Evolutionary conservation across 2,797 vertebrate species (phyloP).

Genomic region (Mormyrus proboscirostris): DNA sequence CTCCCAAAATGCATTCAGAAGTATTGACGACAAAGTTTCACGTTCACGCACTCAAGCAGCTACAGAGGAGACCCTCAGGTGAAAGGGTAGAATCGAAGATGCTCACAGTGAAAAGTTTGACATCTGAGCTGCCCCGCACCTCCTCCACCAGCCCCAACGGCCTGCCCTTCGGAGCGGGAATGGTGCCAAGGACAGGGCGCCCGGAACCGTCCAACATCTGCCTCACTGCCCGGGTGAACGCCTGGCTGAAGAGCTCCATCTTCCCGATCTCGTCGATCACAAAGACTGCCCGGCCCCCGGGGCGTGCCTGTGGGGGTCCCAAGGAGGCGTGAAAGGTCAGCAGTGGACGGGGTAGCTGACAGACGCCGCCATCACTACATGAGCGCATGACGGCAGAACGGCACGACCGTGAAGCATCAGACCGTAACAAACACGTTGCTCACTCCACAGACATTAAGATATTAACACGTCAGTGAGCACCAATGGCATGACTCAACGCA

Average conservation of each 20-base stretch:
- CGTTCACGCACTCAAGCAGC: neutral
- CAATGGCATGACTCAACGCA: neutral
- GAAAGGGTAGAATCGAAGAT: neutral
- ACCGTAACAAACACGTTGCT: neutral
- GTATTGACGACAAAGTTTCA: neutral
- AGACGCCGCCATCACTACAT: conserved; percentile 61
- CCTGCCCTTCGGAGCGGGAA: conserved; percentile 80
- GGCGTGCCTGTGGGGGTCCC: conserved; percentile 44
- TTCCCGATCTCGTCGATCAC: conserved; percentile 92
- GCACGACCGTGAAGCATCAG: neutral
- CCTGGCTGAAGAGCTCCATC: conserved; percentile 94
- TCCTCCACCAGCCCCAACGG: conserved; percentile 84
- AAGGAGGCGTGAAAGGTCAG: conserved; percentile 45
- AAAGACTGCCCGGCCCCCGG: conserved; percentile 54
- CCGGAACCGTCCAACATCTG: conserved; percentile 58
- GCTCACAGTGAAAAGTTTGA: conserved; percentile 83
- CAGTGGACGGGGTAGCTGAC: conserved; percentile 45
- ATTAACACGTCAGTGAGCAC: neutral
- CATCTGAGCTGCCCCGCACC: conserved; percentile 72
- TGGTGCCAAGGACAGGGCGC: conserved; percentile 76
- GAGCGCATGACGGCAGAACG: conserved; percentile 18
- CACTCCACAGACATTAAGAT: neutral
- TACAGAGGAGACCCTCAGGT: neutral
- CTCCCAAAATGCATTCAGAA: neutral
- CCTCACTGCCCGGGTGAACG: conserved; percentile 77